Evolutionary conservation across 2,888 invertebrate genomes (phyloP), one percentile per base, ranked within the genome.

Genomic region (Stomorhina lunata): DNA sequence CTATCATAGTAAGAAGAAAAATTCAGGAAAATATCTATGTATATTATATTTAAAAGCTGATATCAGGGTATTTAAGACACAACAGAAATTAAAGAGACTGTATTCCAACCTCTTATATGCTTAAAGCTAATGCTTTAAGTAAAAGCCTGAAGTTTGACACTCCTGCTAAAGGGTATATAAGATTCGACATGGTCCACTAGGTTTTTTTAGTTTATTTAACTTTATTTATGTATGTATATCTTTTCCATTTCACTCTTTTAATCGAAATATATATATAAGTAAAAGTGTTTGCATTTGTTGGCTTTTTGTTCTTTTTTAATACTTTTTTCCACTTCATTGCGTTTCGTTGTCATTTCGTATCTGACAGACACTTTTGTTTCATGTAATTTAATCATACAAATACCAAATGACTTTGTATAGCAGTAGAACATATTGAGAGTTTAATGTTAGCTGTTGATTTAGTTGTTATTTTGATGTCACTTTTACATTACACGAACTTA

Each of bases 321-420:
- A 80, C 55, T 40, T 86, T 73, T 34, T 85, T 83, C 6, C 84
- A 86, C 86, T 85, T 87, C 88, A 86, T 85, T 86, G 87, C 85
- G 84, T 85, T 80, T 57, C 40, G 71, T 75, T 80, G 72, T 81
- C 81, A 75, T 69, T 85, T 72, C 61, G 71, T 57, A 77, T 78
- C 25, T 77, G 17, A 37, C 65, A 68, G 83, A 79, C 81, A 81
- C 84, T 81, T 83, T 83, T 83, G 84, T 84, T 84, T 76, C 61
- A 71, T 78, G 72, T 84, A 79, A 76, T 80, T 76, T 72, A 79
- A 80, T 82, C 79, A 82, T 61, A 82, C 75, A 68, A 57, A 55
- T 68, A 75, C n/a, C n/a, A n/a, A n/a, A n/a, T n/a, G n/a, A n/a
- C 63, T 63, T 57, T 63, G 55, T 72, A 7, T 68, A n/a, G n/a